These are phyloP conservation scores for Jacana jacana DNA, from an alignment of 2,113 vertebrate genomes.

Conservation along the genomic window DNA sequence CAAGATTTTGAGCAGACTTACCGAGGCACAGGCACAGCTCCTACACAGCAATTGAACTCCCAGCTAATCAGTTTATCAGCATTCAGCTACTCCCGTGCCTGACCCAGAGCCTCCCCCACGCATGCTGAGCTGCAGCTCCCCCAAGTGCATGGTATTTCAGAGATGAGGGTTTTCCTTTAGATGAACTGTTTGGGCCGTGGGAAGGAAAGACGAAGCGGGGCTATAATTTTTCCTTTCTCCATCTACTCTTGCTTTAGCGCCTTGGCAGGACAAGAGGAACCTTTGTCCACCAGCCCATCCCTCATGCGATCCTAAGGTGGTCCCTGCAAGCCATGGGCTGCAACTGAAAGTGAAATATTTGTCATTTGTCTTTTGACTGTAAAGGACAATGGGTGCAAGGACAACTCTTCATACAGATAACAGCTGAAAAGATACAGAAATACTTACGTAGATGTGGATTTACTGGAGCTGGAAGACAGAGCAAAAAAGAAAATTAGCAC, in stretches of 20 bases:
- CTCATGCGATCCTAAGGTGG: background rate
- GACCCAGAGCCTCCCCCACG: background rate
- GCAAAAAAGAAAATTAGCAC: slow-evolving; percentile 22
- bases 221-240: background rate
- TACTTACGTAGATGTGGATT: slow-evolving; percentile 82
- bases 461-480: slow-evolving; percentile 75
- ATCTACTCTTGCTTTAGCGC: background rate
- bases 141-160: background rate
- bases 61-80: no score
- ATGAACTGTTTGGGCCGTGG: background rate
- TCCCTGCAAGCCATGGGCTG: accelerated
- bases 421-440: background rate
- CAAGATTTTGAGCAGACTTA: background rate
- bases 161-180: background rate
- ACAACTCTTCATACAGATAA: background rate
- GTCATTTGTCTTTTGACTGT: background rate
- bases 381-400: accelerated
- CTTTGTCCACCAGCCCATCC: background rate
- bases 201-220: background rate
- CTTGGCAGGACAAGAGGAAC: background rate
- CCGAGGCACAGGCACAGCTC: background rate
- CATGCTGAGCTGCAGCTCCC: background rate
- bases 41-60: background rate
- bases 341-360: background rate
- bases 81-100: background rate